A percentile compares a stretch with the other conserved stretches of the same genome.
Conservation (phyloP, 1,140 invertebrate genomes). For the Linepithema humile region DNA sequence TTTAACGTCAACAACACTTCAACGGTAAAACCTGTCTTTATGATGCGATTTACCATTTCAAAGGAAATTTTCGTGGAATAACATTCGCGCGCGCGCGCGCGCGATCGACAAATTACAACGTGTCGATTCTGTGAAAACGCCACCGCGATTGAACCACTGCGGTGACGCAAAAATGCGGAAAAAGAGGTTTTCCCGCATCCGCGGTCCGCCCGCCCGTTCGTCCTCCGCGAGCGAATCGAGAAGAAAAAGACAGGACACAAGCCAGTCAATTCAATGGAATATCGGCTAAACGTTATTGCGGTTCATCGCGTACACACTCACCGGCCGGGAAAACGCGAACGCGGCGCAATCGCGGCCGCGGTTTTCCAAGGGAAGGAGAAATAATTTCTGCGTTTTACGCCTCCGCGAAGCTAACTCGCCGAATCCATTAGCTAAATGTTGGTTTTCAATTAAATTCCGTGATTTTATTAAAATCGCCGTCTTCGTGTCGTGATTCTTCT, state of each 20-base stretch:
- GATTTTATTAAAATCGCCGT: conserved; percentile 39
- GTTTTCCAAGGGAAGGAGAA: conserved; percentile 42
- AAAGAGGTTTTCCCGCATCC: conserved; percentile 25
- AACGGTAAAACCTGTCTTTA: neutral
- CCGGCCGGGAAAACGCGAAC: conserved; percentile 51
- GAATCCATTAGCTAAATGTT: conserved; percentile 56
- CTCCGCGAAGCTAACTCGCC: conserved; percentile 47
- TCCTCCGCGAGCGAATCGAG: conserved; percentile 9
- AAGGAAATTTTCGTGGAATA: neutral
- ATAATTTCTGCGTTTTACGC: conserved; percentile 47
- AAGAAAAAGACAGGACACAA: conserved; percentile 19
- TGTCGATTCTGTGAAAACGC: conserved; percentile 11
- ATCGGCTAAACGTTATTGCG: conserved; percentile 67
- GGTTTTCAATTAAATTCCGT: conserved; percentile 51
- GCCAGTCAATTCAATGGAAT: conserved; percentile 61
- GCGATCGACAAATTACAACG: conserved; percentile 33
- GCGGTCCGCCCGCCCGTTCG: neutral
- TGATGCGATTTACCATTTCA: neutral
- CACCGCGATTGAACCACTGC: conserved; percentile 10
- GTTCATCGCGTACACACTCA: conserved; percentile 60
- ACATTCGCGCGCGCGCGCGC: too few species aligned
- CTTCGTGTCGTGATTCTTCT: neutral
- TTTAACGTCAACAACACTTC: neutral
- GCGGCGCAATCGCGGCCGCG: neutral
- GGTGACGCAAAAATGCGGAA: conserved; percentile 17